These are phyloP conservation scores for Phalanger gymnotis DNA, from an alignment of 2,797 vertebrate genomes.

Conservation along the genomic window DNA sequence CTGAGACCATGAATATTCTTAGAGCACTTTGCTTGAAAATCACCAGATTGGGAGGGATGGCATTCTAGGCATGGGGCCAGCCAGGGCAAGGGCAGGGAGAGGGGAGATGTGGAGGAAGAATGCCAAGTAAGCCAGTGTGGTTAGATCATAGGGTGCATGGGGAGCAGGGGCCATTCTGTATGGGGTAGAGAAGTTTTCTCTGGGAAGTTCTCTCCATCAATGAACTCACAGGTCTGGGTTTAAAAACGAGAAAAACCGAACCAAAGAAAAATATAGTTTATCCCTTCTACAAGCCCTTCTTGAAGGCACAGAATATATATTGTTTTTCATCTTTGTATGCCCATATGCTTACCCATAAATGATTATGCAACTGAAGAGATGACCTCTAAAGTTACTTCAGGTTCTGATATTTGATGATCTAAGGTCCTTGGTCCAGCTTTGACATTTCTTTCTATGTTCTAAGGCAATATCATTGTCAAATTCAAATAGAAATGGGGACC, in stretches of 20 bases:
- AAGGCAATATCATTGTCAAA: neutral
- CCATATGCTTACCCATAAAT: neutral
- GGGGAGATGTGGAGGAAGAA: neutral
- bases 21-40: neutral
- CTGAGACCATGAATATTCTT: neutral
- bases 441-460: neutral
- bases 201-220: neutral
- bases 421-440: neutral
- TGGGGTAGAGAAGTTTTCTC: neutral
- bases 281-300: neutral
- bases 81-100: neutral
- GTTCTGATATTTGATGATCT: neutral
- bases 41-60: neutral
- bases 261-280: neutral
- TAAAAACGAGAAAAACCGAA: neutral
- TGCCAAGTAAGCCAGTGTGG: neutral
- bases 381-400: neutral
- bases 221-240: neutral
- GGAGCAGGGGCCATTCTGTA: neutral
- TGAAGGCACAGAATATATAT: neutral
- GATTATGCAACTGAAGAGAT: neutral
- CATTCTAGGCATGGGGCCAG: neutral
- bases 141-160: neutral
- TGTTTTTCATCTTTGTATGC: neutral
- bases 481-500: neutral